These are phyloP conservation scores for Halictus ligatus DNA, from an alignment of 2,888 invertebrate species.

Conservation along the genomic window DNA sequence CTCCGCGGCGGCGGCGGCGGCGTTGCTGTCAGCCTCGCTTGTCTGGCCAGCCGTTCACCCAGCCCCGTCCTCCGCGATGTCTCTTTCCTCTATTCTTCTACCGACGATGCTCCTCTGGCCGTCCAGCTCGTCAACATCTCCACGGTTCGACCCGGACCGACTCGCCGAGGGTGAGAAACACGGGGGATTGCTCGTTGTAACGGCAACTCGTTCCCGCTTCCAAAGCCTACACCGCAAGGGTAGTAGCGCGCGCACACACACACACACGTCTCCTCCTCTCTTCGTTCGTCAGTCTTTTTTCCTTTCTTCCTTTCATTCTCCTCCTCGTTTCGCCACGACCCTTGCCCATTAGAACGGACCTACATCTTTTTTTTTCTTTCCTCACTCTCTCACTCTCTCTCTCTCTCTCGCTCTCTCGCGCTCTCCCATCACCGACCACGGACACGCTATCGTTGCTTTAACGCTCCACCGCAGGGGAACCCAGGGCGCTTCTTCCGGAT, in stretches of 20 bases:
- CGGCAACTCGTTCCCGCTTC: slow-evolving; percentile 35
- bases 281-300: neutral
- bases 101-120: slow-evolving; percentile 46
- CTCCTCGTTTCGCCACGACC: slow-evolving; percentile 24
- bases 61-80: slow-evolving; percentile 38
- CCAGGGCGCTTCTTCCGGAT: slow-evolving; percentile 47
- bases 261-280: neutral
- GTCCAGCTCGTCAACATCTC: slow-evolving; percentile 50
- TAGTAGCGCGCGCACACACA: neutral
- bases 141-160: slow-evolving; percentile 27
- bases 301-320: slow-evolving; percentile 17
- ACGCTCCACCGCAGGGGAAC: slow-evolving; percentile 43
- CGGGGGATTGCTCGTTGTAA: slow-evolving; percentile 22
- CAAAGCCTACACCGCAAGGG: slow-evolving; percentile 45
- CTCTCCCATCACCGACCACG: neutral
- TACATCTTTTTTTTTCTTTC: neutral
- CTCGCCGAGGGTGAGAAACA: slow-evolving; percentile 50
- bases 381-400: too few species aligned
- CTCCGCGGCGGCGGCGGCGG: slow-evolving; percentile 3
- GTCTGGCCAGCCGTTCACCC: slow-evolving; percentile 21
- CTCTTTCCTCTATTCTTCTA: slow-evolving; percentile 52
- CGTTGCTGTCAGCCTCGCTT: slow-evolving; percentile 20
- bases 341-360: slow-evolving; percentile 56
- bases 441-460: slow-evolving; percentile 46
- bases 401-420: too few species aligned